Conservation (phyloP, 2,797 vertebrate species). For the Sebastes vulpes region DNA sequence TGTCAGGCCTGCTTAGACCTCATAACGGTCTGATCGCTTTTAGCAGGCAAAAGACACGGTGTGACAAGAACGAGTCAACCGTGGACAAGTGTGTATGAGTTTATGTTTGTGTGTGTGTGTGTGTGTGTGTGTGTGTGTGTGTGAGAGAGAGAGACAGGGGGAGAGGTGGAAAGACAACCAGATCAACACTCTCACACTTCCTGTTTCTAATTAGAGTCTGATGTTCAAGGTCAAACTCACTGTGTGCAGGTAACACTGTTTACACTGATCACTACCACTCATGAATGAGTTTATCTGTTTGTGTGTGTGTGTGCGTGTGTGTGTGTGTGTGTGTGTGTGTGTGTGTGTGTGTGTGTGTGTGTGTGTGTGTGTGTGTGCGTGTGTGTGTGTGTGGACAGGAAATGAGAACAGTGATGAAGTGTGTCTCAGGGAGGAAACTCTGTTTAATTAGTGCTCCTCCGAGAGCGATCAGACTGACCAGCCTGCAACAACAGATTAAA, state of each 20-base stretch:
- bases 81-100: not conserved
- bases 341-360: not conserved
- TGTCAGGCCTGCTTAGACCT: not conserved
- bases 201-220: constrained; percentile 34
- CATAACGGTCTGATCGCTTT: not conserved
- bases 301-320: not conserved
- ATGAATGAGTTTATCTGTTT: not conserved
- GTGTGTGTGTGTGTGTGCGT: not conserved
- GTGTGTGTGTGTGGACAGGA: not conserved
- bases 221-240: constrained; percentile 38
- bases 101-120: not conserved
- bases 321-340: not conserved
- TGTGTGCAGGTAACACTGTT: constrained; percentile 24
- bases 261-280: constrained; percentile 12
- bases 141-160: not conserved
- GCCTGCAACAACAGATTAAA: constrained; percentile 6
- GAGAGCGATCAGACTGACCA: constrained; percentile 37
- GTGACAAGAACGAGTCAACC: not conserved
- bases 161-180: too few relatives aligned
- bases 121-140: not conserved
- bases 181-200: not conserved
- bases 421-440: constrained; percentile 33
- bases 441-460: constrained; percentile 51
- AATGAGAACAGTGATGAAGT: constrained; percentile 43
- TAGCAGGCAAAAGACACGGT: not conserved